These are phyloP conservation scores for Portunus trituberculatus DNA, from an alignment of 1,140 invertebrate genomes.

Conservation along the genomic window DNA sequence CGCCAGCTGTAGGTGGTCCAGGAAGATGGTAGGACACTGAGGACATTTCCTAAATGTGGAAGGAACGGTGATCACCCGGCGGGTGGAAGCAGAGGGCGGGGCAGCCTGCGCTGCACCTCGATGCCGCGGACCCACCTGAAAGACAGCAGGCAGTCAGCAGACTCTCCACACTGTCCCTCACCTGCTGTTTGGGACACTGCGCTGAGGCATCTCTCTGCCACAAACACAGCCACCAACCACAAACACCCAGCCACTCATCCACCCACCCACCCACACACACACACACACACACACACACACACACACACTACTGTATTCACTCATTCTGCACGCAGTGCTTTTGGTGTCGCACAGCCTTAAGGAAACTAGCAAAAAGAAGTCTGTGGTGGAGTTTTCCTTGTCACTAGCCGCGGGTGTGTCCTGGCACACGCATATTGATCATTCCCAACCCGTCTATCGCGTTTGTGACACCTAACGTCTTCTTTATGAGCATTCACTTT, in stretches of 20 bases:
- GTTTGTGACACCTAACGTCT: too few species aligned
- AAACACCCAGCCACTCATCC: neutral
- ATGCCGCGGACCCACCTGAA: slow-evolving; percentile 55
- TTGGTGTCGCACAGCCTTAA: too few species aligned
- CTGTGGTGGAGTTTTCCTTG: too few species aligned
- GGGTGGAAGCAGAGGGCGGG: slow-evolving; percentile 42
- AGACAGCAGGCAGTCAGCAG: slow-evolving; percentile 59
- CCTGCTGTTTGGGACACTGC: neutral
- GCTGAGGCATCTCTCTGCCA: neutral
- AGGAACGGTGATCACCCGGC: slow-evolving; percentile 62
- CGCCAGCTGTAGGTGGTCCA: slow-evolving; percentile 56
- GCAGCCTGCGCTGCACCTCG: neutral
- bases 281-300: too few species aligned
- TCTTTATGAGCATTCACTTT: too few species aligned
- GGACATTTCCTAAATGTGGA: slow-evolving; percentile 71
- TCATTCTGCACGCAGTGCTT: too few species aligned
- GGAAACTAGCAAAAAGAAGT: too few species aligned
- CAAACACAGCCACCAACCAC: neutral
- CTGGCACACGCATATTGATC: too few species aligned
- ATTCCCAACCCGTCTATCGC: too few species aligned
- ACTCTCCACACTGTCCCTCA: neutral
- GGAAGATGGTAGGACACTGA: slow-evolving; percentile 70
- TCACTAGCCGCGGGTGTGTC: too few species aligned
- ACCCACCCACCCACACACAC: neutral
- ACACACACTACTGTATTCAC: too few species aligned